Base-by-base conservation (phyloP, 2,113 vertebrate genomes). In the Neoarius graeffei region DNA sequence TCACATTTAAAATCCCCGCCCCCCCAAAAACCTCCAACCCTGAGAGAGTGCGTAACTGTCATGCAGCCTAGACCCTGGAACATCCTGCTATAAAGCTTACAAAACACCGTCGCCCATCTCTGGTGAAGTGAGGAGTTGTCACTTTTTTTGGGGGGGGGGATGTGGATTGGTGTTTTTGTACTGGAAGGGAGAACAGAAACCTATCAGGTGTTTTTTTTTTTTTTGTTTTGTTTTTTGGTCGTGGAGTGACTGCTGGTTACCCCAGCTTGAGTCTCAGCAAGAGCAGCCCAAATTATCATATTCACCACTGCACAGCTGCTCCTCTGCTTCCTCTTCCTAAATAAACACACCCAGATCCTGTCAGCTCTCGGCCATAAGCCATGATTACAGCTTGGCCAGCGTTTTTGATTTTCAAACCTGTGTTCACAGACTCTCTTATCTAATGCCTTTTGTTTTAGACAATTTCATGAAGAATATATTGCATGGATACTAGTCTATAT, bases 161-260 rank as follows among this genome's bases (percentile, higher is more conserved):
- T 42, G 23, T 7, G 30, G 80, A 42, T 42, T 42, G 42, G 42
- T 42, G 3, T 42, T 80, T 88, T 81, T 84, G 10, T 84, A 6
- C 64, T 57, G 25, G 56, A 64, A 25, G 20, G 27, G 83, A 25
- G 69, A 88, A 86, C 85, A 73, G 85, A 88, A 83, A 82, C 80
- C 27, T 86, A 69, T 85, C 27, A 82, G 80, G 10, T n/a, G 17
- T 10, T 11, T 8, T 80, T 91, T 87, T 14, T 11, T 8, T 80
- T 91, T 11, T 8, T 80, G 90, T 87, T 14, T 11, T 8, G 73
- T 91, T 87, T 90, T 91, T 84, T 90, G 86, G 83, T 85, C 89
- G 64, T 79, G 67, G 86, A 85, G 23, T 25, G 81, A 25, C 60
- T 80, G 20, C 13, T 90, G 67, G 20, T 6, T 83, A 76, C 64